Conservation (phyloP, 2,888 invertebrate species). For the Aphidius colemani region DNA sequence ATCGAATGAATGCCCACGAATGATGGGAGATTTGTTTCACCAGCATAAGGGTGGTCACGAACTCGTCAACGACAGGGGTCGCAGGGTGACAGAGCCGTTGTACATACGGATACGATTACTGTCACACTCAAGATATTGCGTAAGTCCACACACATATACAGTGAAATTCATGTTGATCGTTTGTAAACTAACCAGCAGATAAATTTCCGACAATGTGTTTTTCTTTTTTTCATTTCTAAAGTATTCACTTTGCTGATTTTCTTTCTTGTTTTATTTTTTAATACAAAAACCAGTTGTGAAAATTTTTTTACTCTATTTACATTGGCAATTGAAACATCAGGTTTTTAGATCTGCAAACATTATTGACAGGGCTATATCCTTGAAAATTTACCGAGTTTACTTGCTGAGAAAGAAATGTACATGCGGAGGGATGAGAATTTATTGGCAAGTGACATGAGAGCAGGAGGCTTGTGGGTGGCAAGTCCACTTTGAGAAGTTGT, state of each 20-base stretch:
- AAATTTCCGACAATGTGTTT: background rate
- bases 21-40: slow-evolving; percentile 25
- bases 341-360: background rate
- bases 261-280: too few species aligned
- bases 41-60: slow-evolving; percentile 14
- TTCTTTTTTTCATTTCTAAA: too few species aligned
- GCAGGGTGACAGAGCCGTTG: slow-evolving; percentile 16
- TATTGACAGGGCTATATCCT: slow-evolving; percentile 24
- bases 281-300: too few species aligned
- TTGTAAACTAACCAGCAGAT: slow-evolving; percentile 21
- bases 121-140: slow-evolving; percentile 10
- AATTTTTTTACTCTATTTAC: too few species aligned
- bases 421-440: slow-evolving; percentile 1
- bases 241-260: too few species aligned
- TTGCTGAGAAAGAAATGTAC: background rate
- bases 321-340: too few species aligned
- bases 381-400: slow-evolving; percentile 11
- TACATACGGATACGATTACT: slow-evolving; percentile 13
- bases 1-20: slow-evolving; percentile 21
- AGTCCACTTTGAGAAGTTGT: slow-evolving; percentile 23
- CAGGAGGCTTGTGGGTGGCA: slow-evolving; percentile 10
- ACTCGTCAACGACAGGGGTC: slow-evolving; percentile 26
- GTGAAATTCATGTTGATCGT: slow-evolving; percentile 15
- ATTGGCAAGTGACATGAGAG: slow-evolving; percentile 15
- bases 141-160: background rate